Conservation (phyloP, 2,888 invertebrate species). For the Drosophila monieri region DNA sequence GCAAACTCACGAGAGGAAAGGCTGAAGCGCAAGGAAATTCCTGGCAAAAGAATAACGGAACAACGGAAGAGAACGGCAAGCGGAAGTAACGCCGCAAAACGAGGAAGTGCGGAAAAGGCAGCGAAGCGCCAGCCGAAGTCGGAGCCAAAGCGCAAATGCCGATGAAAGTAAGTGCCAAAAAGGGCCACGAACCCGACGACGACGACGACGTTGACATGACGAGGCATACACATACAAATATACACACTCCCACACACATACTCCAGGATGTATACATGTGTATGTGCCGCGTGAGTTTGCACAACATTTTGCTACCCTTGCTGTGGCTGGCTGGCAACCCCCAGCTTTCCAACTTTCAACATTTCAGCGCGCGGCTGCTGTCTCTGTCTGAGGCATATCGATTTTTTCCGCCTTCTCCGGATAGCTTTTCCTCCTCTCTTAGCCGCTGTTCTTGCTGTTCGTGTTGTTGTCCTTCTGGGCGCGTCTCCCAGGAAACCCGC, state of each 20-base stretch:
- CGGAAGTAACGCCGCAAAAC: slow-evolving; percentile 47
- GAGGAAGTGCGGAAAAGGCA: slow-evolving; percentile 4
- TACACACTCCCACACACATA: neutral
- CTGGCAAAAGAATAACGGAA: slow-evolving; percentile 38
- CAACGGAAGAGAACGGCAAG: slow-evolving; percentile 43
- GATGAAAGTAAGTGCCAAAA: slow-evolving; percentile 61
- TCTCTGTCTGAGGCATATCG: slow-evolving; percentile 80
- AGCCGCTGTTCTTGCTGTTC: no score
- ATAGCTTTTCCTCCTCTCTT: slow-evolving; percentile 37
- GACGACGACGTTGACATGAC: slow-evolving; percentile 48
- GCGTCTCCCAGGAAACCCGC: slow-evolving; percentile 52
- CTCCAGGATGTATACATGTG: slow-evolving; percentile 9
- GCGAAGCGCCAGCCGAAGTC: slow-evolving; percentile 14
- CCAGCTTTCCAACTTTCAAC: slow-evolving; percentile 40
- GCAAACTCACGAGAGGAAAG: slow-evolving; percentile 61
- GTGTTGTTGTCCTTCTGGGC: slow-evolving; percentile 39
- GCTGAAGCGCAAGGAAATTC: slow-evolving; percentile 30
- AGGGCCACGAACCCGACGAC: slow-evolving; percentile 34
- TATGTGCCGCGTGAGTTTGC: slow-evolving; percentile 54
- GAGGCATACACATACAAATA: slow-evolving; percentile 1
- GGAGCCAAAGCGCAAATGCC: slow-evolving; percentile 54
- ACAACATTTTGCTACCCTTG: slow-evolving; percentile 79
- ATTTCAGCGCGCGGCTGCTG: slow-evolving; percentile 47
- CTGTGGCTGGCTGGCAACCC: slow-evolving; percentile 40
- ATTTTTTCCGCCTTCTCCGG: slow-evolving; percentile 61